Percentiles rank a stretch among this genome's conserved stretches.
phyloP scores from a whole-genome alignment of 2,797 vertebrate species.

The Pitangus sulphuratus region DNA sequence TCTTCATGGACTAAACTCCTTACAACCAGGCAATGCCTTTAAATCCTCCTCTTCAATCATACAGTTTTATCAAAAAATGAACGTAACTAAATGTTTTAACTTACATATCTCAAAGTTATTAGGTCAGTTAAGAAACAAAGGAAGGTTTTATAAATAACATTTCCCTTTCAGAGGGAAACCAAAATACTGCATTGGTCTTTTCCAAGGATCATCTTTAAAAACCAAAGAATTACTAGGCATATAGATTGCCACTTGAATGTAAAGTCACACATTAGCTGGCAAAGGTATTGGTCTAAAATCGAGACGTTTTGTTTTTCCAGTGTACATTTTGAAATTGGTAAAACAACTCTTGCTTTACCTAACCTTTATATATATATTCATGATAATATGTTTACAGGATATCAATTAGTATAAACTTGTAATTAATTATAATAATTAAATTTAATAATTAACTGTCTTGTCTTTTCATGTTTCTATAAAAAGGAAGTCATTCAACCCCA shows the following conservation, averaged over 20 bases:
- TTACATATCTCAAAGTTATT: background rate
- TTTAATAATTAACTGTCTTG: background rate
- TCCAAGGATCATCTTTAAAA: background rate
- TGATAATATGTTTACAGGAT: background rate
- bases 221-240: background rate
- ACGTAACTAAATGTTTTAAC: background rate
- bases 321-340: background rate
- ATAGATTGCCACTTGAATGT: background rate
- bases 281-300: background rate
- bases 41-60: background rate
- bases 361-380: background rate
- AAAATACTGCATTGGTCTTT: background rate
- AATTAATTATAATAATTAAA: background rate
- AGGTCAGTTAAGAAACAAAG: background rate
- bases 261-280: background rate
- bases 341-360: background rate
- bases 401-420: background rate
- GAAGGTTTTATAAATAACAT: background rate
- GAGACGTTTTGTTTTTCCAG: background rate
- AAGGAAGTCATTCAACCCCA: background rate
- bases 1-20: background rate
- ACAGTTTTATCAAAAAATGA: background rate
- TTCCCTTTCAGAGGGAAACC: background rate
- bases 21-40: background rate
- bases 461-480: background rate